Conservation (phyloP, 30 jellyfish, hydroid and myxozoan species). For the Hydractinia echinata region DNA sequence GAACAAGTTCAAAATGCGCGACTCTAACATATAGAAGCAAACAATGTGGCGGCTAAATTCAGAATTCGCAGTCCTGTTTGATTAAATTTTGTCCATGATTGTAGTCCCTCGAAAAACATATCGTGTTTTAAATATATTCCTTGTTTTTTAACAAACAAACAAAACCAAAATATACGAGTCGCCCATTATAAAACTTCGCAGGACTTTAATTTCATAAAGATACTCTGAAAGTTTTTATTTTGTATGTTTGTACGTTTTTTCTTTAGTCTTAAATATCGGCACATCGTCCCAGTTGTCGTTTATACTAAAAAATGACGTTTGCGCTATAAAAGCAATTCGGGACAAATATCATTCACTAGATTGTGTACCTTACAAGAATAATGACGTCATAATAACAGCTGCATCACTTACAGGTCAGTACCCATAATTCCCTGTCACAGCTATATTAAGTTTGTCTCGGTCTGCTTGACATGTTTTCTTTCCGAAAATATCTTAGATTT, state of each 20-base stretch:
- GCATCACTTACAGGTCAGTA: conserved; percentile 79
- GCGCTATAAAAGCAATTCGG: neutral
- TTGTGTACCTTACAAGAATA: conserved; percentile 40
- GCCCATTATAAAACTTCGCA: neutral
- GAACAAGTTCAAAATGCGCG: no score
- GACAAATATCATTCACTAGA: conserved; percentile 21
- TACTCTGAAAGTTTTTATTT: neutral
- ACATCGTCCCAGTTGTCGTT: conserved; percentile 76
- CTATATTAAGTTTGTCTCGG: no score
- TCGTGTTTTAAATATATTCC: no score
- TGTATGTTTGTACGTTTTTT: neutral
- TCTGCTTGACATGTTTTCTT: no score
- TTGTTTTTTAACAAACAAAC: no score
- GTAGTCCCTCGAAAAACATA: no score
- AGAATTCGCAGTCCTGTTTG: no score
- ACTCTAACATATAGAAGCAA: no score
- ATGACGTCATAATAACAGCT: conserved; percentile 44
- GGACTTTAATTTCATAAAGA: neutral
- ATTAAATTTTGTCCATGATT: no score
- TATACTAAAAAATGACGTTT: neutral
- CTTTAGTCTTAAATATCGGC: conserved; percentile 65
- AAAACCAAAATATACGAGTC: neutral
- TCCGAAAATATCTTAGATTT: no score
- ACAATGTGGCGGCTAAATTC: no score
- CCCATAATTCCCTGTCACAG: neutral